phyloP scores from a whole-genome alignment of 2,888 invertebrate species.

The Latheticus oryzae region DNA sequence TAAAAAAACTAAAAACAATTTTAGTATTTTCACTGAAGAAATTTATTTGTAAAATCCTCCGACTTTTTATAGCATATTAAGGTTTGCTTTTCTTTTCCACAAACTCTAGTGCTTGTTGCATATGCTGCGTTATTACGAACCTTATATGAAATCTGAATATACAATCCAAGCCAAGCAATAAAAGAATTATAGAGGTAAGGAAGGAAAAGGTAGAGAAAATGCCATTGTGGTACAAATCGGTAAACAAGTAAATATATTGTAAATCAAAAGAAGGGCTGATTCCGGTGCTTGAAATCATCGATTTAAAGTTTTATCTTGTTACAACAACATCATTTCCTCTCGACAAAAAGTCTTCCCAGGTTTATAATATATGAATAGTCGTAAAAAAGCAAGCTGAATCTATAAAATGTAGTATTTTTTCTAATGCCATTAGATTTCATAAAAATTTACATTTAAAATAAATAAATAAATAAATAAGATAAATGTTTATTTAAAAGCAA shows the following conservation, averaged over 20 bases:
- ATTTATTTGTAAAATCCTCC: too few species aligned
- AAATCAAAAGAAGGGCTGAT: conserved; percentile 15
- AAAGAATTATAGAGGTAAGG: not conserved
- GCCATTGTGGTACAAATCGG: not conserved
- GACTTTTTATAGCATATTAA: too few species aligned
- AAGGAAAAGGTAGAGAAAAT: not conserved
- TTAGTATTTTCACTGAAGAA: too few species aligned
- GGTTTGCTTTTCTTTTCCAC: too few species aligned
- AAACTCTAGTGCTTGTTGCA: not conserved
- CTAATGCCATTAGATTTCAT: conserved; percentile 4
- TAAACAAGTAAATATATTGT: conserved; percentile 27
- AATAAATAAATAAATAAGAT: too few species aligned
- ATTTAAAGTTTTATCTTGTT: conserved; percentile 20
- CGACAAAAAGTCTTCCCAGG: conserved; percentile 17
- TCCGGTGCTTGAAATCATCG: conserved; percentile 22
- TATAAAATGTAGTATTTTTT: conserved; percentile 2
- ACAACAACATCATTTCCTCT: conserved; percentile 21
- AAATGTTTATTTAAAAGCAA: too few species aligned
- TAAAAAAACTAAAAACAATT: too few species aligned
- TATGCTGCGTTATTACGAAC: conserved; percentile 1
- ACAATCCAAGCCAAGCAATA: not conserved
- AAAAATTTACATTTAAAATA: not conserved
- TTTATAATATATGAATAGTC: conserved; percentile 22
- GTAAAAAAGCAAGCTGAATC: conserved; percentile 4
- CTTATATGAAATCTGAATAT: not conserved